Evolutionary conservation across 2,888 invertebrate genomes (phyloP).

Genomic region (Heliconius hortense): DNA sequence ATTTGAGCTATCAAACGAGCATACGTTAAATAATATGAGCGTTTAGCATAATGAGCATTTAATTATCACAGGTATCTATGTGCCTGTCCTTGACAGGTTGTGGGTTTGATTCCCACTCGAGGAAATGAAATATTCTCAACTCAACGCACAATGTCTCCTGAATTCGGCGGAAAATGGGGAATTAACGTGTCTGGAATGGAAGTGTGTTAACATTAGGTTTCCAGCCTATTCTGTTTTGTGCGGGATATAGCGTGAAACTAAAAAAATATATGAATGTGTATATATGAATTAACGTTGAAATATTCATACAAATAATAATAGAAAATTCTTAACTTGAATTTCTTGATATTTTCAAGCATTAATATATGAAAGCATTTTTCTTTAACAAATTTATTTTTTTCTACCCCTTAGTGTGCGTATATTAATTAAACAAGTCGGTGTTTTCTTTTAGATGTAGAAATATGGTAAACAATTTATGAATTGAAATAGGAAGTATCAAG

Average conservation of each 20-base stretch:
- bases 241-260: too few relatives aligned
- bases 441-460: constrained; percentile 28
- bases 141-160: too few relatives aligned
- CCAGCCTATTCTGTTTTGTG: too few relatives aligned
- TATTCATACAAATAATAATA: neutral
- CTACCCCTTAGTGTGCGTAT: constrained; percentile 22
- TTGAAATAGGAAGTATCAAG: constrained; percentile 34
- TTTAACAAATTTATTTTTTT: constrained; percentile 5
- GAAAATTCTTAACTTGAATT: neutral
- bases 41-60: neutral
- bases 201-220: too few relatives aligned
- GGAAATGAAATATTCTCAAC: too few relatives aligned
- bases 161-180: too few relatives aligned
- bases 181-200: too few relatives aligned
- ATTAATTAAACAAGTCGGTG: constrained; percentile 28
- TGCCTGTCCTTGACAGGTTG: too few relatives aligned
- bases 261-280: neutral
- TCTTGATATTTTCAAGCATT: neutral
- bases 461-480: constrained; percentile 34
- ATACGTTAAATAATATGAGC: constrained; percentile 12
- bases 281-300: neutral
- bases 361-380: neutral
- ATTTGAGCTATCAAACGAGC: constrained; percentile 17
- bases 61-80: neutral
- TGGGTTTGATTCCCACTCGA: too few relatives aligned